Evolutionary conservation across 2,888 invertebrate genomes (phyloP).

Genomic region (Ichneumoninae sp.): DNA sequence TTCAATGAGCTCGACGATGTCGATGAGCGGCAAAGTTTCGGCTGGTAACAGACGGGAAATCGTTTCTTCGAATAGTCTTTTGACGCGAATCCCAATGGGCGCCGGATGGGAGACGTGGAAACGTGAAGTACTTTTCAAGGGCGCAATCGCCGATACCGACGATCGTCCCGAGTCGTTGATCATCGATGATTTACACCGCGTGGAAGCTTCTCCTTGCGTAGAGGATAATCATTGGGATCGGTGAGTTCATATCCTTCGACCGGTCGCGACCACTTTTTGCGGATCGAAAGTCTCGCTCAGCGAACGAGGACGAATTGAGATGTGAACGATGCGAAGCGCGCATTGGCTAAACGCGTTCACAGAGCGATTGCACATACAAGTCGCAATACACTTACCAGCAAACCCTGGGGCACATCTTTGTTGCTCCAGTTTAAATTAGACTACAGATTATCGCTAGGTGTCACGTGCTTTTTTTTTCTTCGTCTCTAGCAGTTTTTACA

Average conservation of each 20-base stretch:
- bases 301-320: neutral
- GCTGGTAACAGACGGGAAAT: neutral
- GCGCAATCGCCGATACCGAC: constrained; percentile 34
- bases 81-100: constrained; percentile 60
- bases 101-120: constrained; percentile 67
- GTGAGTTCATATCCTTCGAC: constrained; percentile 54
- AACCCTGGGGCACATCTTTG: constrained; percentile 12
- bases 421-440: neutral
- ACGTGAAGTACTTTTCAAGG: constrained; percentile 62
- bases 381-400: neutral
- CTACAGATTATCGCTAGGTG: neutral
- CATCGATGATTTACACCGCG: constrained; percentile 27
- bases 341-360: neutral
- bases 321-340: neutral
- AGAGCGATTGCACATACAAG: neutral
- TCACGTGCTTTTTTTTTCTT: neutral
- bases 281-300: neutral
- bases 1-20: constrained; percentile 22
- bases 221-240: constrained; percentile 48
- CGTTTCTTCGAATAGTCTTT: constrained; percentile 32
- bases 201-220: constrained; percentile 3
- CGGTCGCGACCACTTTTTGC: constrained; percentile 19
- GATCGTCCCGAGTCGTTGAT: constrained; percentile 46
- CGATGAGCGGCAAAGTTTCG: neutral
- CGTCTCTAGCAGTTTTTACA: neutral